A percentile compares a stretch with the other conserved stretches of the same genome.
Evolutionary conservation across 2,113 vertebrate genomes (phyloP).

Genomic region (Phalacrocorax pelagicus): DNA sequence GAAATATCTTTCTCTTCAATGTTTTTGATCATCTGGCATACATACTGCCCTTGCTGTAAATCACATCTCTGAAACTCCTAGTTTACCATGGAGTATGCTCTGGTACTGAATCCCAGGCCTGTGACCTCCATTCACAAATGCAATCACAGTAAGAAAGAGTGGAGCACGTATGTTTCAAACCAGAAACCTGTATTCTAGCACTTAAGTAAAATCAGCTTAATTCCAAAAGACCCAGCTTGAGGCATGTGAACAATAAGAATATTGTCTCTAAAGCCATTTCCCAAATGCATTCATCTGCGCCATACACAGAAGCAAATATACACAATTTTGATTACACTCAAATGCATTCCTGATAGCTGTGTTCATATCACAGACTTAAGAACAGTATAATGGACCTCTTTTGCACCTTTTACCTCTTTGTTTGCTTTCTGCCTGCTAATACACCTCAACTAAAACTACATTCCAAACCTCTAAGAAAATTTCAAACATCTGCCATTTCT

Average conservation of each 20-base stretch:
- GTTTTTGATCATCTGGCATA: not conserved
- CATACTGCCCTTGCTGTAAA: not conserved
- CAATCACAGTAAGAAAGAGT: not conserved
- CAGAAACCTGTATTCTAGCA: not conserved
- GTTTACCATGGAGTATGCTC: not conserved
- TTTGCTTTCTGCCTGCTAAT: not conserved
- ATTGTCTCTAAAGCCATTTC: not conserved
- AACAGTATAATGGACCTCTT: not conserved
- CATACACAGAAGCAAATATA: not conserved
- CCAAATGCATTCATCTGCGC: not conserved
- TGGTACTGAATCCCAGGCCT: not conserved
- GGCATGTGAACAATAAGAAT: not conserved
- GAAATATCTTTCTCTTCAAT: not conserved
- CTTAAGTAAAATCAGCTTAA: not conserved
- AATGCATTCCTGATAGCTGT: not conserved
- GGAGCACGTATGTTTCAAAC: not conserved
- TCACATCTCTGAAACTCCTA: not conserved
- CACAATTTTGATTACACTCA: not conserved
- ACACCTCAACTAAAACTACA: not conserved
- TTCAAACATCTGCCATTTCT: conserved; percentile 14
- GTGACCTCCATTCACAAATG: not conserved
- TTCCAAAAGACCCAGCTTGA: not conserved
- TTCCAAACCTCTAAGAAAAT: not conserved
- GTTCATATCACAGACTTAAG: not conserved
- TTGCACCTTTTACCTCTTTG: not conserved